phyloP scores from a whole-genome alignment of 2,888 invertebrate genomes.

The Brachyopa scutellaris region DNA sequence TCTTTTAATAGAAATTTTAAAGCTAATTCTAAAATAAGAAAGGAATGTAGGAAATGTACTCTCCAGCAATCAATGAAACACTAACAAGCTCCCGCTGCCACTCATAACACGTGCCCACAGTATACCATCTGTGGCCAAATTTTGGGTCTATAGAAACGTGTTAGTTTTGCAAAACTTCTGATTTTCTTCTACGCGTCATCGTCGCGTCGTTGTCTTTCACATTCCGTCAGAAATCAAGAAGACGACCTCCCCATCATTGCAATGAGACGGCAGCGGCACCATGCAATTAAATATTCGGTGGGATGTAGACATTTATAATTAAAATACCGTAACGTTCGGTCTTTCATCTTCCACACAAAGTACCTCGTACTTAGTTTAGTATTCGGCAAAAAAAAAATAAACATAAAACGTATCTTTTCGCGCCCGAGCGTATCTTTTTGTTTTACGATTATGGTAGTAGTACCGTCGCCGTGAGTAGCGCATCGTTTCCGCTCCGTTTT shows the following conservation, averaged over 20 bases:
- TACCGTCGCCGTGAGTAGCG: neutral
- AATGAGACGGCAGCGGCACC: neutral
- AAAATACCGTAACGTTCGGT: slow-evolving; percentile 64
- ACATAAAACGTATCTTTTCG: slow-evolving; percentile 42
- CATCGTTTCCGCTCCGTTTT: slow-evolving; percentile 62
- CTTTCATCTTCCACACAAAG: slow-evolving; percentile 10
- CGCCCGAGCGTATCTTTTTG: slow-evolving; percentile 2
- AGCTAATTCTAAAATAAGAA: neutral
- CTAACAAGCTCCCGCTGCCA: neutral
- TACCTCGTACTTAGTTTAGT: slow-evolving; percentile 61
- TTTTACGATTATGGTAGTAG: slow-evolving; percentile 29
- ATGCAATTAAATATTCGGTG: slow-evolving; percentile 50
- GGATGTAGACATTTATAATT: slow-evolving; percentile 50
- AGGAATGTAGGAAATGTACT: neutral
- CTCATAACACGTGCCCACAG: slow-evolving; percentile 4
- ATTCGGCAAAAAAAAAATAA: slow-evolving; percentile 67
- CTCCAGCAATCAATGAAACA: slow-evolving; percentile 18
- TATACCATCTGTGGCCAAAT: no score
- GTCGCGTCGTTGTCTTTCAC: neutral
- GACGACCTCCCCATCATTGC: no score
- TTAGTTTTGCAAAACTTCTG: neutral
- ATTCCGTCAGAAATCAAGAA: neutral
- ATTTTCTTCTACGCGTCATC: neutral
- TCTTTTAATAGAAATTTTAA: slow-evolving; percentile 3
- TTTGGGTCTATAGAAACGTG: neutral